Evolutionary conservation across 2,888 invertebrate species (phyloP).

Genomic region (Tuta absoluta): DNA sequence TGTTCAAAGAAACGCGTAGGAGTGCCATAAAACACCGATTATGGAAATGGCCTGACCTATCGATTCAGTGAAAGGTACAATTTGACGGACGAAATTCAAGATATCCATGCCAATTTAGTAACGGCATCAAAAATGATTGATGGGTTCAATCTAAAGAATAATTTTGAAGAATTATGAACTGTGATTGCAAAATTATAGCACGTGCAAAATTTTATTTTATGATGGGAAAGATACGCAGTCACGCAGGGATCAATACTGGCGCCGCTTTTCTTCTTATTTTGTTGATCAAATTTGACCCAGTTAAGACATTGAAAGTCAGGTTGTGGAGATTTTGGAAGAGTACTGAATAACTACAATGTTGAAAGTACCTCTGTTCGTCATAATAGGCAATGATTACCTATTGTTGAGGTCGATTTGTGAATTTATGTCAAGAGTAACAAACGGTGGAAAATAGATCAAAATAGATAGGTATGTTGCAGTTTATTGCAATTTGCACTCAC

Average conservation of each 20-base stretch:
- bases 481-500: constrained; percentile 7
- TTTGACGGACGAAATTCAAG: constrained; percentile 22
- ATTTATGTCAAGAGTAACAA: constrained; percentile 3
- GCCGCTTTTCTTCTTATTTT: background rate
- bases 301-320: constrained; percentile 3
- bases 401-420: background rate
- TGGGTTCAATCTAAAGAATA: background rate
- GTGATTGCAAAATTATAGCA: background rate
- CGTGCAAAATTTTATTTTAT: constrained; percentile 8
- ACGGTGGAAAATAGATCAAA: background rate
- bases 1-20: constrained; percentile 15
- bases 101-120: constrained; percentile 11
- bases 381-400: background rate
- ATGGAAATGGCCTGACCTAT: constrained; percentile 15
- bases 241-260: constrained; percentile 7
- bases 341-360: too few species aligned
- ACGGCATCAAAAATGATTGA: constrained; percentile 21
- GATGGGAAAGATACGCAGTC: constrained; percentile 12
- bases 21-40: constrained; percentile 19
- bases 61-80: constrained; percentile 25
- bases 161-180: background rate
- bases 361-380: too few species aligned
- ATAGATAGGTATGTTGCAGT: background rate
- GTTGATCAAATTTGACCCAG: constrained; percentile 11
- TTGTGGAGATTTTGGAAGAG: background rate